Base-by-base conservation (phyloP, 2,888 invertebrate genomes). In the Drosophila aldrichi region DNA sequence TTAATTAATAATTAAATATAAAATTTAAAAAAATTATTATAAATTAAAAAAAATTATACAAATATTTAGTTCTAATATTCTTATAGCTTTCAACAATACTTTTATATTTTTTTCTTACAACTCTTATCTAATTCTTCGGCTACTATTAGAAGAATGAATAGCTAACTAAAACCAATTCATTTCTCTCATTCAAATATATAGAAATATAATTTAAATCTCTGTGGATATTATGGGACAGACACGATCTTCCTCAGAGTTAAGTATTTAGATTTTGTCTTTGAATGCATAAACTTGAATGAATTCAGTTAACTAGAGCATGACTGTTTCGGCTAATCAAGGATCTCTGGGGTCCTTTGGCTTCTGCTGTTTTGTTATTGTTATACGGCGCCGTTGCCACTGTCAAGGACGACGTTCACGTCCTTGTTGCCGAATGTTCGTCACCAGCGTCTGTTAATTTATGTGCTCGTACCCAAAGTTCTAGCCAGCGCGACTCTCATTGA, bases 341-440 rank as follows among this genome's bases (percentile, higher is more conserved):
- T 61, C 16, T n/a, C 20, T 52, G 29, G 20, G 20, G 9, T 38
- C 9, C 32, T 46, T 25, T 63, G 12, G 46, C 8, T 54, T 40
- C 25, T 48, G 49, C 54, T 61, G 18, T 58, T n/a, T 54, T 52
- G 29, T 63, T 58, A 66, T 36, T 14, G 36, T 66, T 66, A 52
- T 59, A 32, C 49, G 46, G 25, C n/a, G 60, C 18, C 43, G 36
- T 51, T 75, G 57, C 71, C 75, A 82, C 69, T 82, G 86, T 70
- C 87, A 88, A 88, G 88, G 88, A 82, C 82, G 51, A 80, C 85
- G 51, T 70, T 74, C 60, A 18, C 59, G 55, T 69, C 48, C 64
- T 56, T 48, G 69, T 51, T 49, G 25, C 58, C 54, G 41, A 20
- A 51, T 56, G 61, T 41, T 34, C 72, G 59, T 70, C 69, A 44